Base-by-base conservation (phyloP, 2,113 vertebrate genomes). In the Atrichornis clamosus region DNA sequence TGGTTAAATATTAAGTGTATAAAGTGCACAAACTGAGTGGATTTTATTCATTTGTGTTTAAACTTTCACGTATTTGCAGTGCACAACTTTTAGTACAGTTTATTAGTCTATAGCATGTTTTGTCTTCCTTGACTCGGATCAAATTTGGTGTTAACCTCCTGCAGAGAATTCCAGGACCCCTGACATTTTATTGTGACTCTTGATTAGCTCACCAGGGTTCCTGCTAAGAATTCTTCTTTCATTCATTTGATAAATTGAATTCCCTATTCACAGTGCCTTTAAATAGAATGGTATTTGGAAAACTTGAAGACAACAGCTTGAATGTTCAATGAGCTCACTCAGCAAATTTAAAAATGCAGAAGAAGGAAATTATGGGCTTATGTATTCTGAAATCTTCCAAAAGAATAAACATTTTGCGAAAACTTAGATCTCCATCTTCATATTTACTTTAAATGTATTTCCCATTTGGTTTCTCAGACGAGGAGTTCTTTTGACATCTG, bases 151-250 rank as follows among this genome's bases (percentile, higher is more conserved):
- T 97, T 96, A 96, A 93, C 95, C 91, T 96, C 97, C 93, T 92
- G 93, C 56, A 20, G 96, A 96, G 96, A 94, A 93, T 97, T 93
- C 92, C 92, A 96, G 90, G 94, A 96, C 96, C 92, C 86, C 91
- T 95, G 95, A 97, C 95, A 96, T 93, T 97, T 97, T 95, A 96
- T 97, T 97, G 93, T 97, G 94, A 93, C 90, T 97, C 93, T 96
- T 96, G 93, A 97, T 96, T 96, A 97, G 96, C 93, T 96, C 93
- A 91, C 92, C 88, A 95, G 93, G 94, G 94, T 95, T 96, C 96
- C 96, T 95, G 90, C 92, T 96, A 95, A 96, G 94, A 96, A 97
- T 97, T 95, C 90, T 93, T 84, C 95, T 96, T 95, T 95, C 96
- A 95, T 96, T 95, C 88, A 90, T 90, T 93, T 96, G 95, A 95